Evolutionary conservation across 2,113 vertebrate genomes (phyloP), one percentile per base, ranked within the genome.

Genomic region (Corythoichthys intestinalis): DNA sequence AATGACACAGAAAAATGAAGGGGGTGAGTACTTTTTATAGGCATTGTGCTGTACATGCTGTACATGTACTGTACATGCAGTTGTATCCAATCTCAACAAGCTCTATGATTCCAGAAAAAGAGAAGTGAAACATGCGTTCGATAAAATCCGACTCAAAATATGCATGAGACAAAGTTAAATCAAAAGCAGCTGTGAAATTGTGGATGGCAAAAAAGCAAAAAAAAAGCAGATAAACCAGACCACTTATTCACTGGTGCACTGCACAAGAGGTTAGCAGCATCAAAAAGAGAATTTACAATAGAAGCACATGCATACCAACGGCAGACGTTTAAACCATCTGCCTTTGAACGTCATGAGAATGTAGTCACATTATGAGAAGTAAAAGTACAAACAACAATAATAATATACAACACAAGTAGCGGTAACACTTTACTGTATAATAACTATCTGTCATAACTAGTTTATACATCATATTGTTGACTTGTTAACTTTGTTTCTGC

Each of bases 161-260:
- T 38, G 64, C 38, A 56, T 4, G 8, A 60, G 11, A 48, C 1
- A 4, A 2, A 53, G 20, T 58, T 14, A 15, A 72, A 65, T 60
- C 28, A 65, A 70, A 69, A 62, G 54, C 35, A 41, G 47, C 53
- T 3, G 64, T 68, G 61, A 28, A 73, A 66, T 58, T 48, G 2
- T 56, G 12, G 28, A 56, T 2, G 9, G 28, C 13, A 38, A 47
- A 53, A 70, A 50, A 56, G 64, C 65, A 2, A 47, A 28, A 64
- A 74, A 73, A 68, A 65, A 76, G 50, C 69, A 47, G 17, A 65
- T 62, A 64, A 67, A 47, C 58, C 9, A 1, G 67, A 9, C 66
- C 66, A 67, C 46, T 10, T 41, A 59, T 54, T 73, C 34, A 61
- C 65, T 1, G 61, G 20, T 57, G 67, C 50, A 62, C 47, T 39